Base-by-base conservation (phyloP, 2,113 vertebrate species). In the Thinocorus orbignyianus region DNA sequence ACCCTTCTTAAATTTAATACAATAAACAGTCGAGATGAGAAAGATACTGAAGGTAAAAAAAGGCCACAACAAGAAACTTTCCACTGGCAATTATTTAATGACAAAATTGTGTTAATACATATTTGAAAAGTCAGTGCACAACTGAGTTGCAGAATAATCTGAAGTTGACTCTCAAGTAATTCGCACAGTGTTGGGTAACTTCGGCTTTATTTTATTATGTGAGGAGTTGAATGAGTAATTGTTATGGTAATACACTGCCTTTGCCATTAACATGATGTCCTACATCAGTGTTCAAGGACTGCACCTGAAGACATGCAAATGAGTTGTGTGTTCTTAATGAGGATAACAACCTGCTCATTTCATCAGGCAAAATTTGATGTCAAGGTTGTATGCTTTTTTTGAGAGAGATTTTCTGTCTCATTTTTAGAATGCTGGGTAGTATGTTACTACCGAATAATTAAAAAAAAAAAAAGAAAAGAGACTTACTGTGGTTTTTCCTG, bases 291-390 rank as follows among this genome's bases (percentile, higher is more conserved):
- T 81, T 70, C 79, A 95, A 91, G 91, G 81, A 66, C 82, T 89
- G 94, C 84, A 96, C 91, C 95, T 95, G 81, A 58, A 89, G 68
- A 88, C 39, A 69, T 82, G 92, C 66, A 96, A 95, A 96, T 94
- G 91, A 96, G 79, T 65, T 92, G 93, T n/a, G 9, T 57, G 4
- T 6, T 78, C 65, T 91, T 97, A 95, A 97, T 80, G 83, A 97
- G 79, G 79, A 87, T 62, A 95, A 90, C 80, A 93, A 51, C 31
- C 65, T 92, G 52, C 83, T 97, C 61, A 17, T 84, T 88, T 72
- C 60, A 86, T 58, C 71, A 72, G 81, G 77, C 61, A 37, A 12
- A 92, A 94, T 31, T 17, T 24, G 68, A 31, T 60, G 46, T 6
- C 42, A 35, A 9, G 41, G 9, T 35, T 84, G 66, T 42, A 48